Base-by-base conservation (phyloP, 2,113 vertebrate genomes). In the Arvicanthis niloticus region DNA sequence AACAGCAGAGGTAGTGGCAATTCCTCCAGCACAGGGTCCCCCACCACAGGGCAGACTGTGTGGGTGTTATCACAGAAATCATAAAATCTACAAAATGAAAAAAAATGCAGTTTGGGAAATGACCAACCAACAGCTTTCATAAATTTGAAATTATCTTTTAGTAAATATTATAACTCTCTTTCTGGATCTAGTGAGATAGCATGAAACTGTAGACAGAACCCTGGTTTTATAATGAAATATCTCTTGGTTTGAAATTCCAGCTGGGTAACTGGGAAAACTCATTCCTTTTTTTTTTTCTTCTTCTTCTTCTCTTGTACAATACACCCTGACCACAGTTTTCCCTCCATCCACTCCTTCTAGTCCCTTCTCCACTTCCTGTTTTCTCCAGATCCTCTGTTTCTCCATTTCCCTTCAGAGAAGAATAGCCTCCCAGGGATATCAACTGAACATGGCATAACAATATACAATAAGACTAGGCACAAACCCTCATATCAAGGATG, bases 61-160 rank as follows among this genome's bases (percentile, higher is more conserved):
- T n/a, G 1, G 0, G 22, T 78, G 70, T 87, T 37, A 70, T 16
- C 34, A n/a, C 16, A 19, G 91, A 72, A 4, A 37, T 82, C 72
- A 84, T 26, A 94, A 90, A 77, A 70, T 58, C 65, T 68, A 40
- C 7, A 70, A 77, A 75, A 60, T 48, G 11, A 34, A 91, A 40
- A 86, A 84, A 93, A 91, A 29, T 13, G 45, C 48, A 76, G 60
- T 95, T 94, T 89, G 58, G 26, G 31, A 96, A 91, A 53, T 62
- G n/a, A 31, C 6, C 58, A 91, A 19, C 24, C 31, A 84, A 6
- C 6, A 60, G 37, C 86, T 16, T 93, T 26, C 34, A 45, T 85
- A 45, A 78, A 87, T 87, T 82, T 80, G 16, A 93, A 92, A 29
- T 0, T 40, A 21, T 60, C 42, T 85, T 93, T 93, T 45, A 65